Percentiles rank a stretch among this genome's conserved stretches.
These are phyloP conservation scores for Urocyon cinereoargenteus DNA, from an alignment of 2,797 vertebrate species.

Conservation along the genomic window DNA sequence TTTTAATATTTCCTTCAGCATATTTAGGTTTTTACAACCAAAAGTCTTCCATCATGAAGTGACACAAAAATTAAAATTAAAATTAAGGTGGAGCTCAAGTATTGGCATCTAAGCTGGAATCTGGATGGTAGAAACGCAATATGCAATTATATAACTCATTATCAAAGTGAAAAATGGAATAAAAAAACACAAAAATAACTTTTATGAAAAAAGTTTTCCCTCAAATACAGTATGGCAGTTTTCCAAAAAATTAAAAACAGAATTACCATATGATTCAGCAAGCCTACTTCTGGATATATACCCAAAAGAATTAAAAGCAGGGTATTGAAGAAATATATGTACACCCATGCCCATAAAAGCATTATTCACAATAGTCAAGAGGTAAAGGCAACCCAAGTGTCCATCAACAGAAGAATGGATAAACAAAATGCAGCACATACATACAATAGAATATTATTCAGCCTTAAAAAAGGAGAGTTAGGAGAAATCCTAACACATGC, in stretches of 20 bases:
- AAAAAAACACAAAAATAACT: constrained; percentile 7
- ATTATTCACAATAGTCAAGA: neutral
- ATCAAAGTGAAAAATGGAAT: neutral
- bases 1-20: constrained; percentile 57
- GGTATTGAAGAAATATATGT: neutral
- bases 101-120: neutral
- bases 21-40: constrained; percentile 4
- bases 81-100: neutral
- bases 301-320: neutral
- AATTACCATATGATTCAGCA: neutral
- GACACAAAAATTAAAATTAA: constrained; percentile 1
- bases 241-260: neutral
- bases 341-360: neutral
- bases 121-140: neutral
- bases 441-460: neutral
- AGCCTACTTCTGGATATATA: neutral
- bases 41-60: neutral
- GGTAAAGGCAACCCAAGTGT: neutral
- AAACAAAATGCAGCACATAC: neutral
- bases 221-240: neutral
- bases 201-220: neutral
- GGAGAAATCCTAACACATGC: neutral
- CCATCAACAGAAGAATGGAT: neutral
- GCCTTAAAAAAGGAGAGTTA: neutral
- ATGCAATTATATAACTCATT: neutral